These are phyloP conservation scores for Epicampocera succincta DNA, from an alignment of 2,888 invertebrate species.

Conservation along the genomic window DNA sequence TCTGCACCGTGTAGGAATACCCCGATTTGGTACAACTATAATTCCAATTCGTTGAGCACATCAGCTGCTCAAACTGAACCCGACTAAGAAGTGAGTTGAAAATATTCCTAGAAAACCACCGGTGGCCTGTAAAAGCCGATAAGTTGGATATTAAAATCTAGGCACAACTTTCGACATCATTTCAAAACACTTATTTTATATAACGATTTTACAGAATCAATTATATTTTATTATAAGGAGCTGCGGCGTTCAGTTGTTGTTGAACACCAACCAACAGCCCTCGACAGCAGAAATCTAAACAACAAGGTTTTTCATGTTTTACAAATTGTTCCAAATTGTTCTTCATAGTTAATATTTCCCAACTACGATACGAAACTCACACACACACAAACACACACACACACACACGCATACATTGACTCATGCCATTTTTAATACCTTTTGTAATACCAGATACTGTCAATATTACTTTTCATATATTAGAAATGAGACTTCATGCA, in stretches of 20 bases:
- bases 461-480: constrained; percentile 45
- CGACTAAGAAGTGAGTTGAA: too few species aligned
- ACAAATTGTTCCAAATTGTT: constrained; percentile 9
- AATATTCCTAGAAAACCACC: too few species aligned
- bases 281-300: neutral
- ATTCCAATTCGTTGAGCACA: too few species aligned
- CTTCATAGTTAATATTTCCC: neutral
- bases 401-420: neutral
- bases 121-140: too few species aligned
- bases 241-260: constrained; percentile 11
- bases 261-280: neutral
- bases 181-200: neutral
- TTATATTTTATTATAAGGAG: constrained; percentile 3
- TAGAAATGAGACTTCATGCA: constrained; percentile 28
- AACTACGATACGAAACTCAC: neutral
- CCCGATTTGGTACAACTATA: too few species aligned
- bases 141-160: too few species aligned
- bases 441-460: constrained; percentile 51
- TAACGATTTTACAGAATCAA: neutral
- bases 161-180: neutral
- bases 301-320: neutral
- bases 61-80: too few species aligned
- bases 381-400: neutral
- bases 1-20: too few species aligned
- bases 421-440: constrained; percentile 18